Evolutionary conservation across 2,113 vertebrate species (phyloP), one percentile per base, ranked within the genome.

Genomic region (Pao palembangensis): DNA sequence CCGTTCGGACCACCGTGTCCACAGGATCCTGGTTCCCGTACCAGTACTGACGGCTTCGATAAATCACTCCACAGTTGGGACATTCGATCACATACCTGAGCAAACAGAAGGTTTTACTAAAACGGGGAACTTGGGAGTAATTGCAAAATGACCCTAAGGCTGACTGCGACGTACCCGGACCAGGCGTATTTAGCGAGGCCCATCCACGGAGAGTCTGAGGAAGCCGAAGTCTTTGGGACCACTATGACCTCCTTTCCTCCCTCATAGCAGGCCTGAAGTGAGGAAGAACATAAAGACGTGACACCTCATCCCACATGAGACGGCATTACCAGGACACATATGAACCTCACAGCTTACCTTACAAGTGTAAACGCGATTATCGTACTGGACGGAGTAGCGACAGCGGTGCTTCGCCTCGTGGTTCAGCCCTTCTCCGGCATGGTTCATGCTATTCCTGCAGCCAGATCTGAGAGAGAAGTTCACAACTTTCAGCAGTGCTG

Each of bases 361-460:
- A 82, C 97, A 99, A 71, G 96, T 99, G 49, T 92, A 98, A 73
- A 99, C 93, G 49, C 95, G 92, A 88, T 99, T 99, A 87, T 99
- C 97, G 53, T 94, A 94, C 80, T 98, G 96, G 67, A 91, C 84
- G n/a, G 95, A 94, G 53, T 99, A 99, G 64, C 95, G 91, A 80
- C 97, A 99, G 53, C 96, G 96, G 64, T 91, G 94, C 81, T 91
- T 93, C 34, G 95, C 93, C 73, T 96, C 94, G 0, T 99, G 97
- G 77, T 79, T 87, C 58, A 94, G 74, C 31, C 93, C 95, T 86
- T 99, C 96, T 67, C 92, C 92, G 53, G 92, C 88, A 55, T 99
- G 97, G 81, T 99, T 99, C 95, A 98, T 99, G 81, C 97, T 98
- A 90, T 96, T 98, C 87, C 94, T 96, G 88, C 97, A 99, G 69